Conservation (phyloP, 2,797 vertebrate species). For the Poliocrania exsul region DNA sequence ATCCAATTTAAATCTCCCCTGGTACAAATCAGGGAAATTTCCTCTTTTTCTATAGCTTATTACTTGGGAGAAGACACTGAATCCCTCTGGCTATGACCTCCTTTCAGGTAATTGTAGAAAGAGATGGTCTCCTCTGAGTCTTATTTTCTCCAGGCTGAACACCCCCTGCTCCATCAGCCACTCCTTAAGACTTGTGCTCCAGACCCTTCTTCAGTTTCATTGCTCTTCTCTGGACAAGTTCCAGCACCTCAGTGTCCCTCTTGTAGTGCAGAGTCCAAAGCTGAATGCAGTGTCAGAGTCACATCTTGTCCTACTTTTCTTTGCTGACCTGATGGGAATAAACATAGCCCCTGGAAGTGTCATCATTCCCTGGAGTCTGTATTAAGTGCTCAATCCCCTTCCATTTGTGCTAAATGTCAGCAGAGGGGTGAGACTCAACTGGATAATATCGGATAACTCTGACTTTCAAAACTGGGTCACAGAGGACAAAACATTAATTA, state of each 20-base stretch:
- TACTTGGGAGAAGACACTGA: not conserved
- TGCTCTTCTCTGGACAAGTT: not conserved
- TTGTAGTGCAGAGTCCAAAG: not conserved
- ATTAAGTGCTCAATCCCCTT: not conserved
- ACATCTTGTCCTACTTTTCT: not conserved
- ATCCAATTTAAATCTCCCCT: not conserved
- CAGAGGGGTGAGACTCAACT: not conserved
- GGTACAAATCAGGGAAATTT: not conserved
- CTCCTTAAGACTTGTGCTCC: not conserved
- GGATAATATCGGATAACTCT: not conserved
- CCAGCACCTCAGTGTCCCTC: not conserved
- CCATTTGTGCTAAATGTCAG: not conserved
- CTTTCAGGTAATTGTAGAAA: not conserved
- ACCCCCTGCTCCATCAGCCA: not conserved
- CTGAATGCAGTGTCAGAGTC: rapidly evolving
- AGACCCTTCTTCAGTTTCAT: not conserved
- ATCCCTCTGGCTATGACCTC: not conserved
- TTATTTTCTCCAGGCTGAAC: not conserved
- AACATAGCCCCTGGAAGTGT: not conserved
- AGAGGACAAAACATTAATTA: not conserved
- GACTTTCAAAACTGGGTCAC: not conserved
- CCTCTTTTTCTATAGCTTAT: not conserved
- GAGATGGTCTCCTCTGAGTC: not conserved
- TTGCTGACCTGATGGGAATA: not conserved
- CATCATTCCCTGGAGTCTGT: not conserved